A percentile compares a stretch with the other conserved stretches of the same genome.
Evolutionary conservation across 2,113 vertebrate genomes (phyloP).

Genomic region (Callithrix jacchus): DNA sequence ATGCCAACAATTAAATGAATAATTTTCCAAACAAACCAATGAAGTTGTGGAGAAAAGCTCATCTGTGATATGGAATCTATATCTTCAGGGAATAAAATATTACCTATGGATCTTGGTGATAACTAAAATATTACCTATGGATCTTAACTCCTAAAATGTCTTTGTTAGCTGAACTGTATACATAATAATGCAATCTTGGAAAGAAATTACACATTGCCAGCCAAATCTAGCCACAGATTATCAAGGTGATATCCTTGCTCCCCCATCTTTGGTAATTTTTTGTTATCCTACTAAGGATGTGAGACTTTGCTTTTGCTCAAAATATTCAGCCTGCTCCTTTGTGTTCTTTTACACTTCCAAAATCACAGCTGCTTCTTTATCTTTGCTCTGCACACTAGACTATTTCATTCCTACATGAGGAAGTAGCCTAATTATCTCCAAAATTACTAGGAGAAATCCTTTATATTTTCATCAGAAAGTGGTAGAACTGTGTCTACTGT

Average conservation of each 20-base stretch:
- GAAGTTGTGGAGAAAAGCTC: constrained; percentile 16
- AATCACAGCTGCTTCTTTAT: neutral
- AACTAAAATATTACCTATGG: neutral
- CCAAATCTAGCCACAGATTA: neutral
- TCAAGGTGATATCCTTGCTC: neutral
- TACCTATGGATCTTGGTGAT: neutral
- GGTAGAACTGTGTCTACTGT: neutral
- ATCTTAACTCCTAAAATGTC: neutral
- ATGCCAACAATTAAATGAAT: constrained; percentile 58
- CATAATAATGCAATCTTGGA: neutral
- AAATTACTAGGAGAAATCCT: neutral
- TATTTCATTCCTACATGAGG: neutral
- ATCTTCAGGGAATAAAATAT: neutral
- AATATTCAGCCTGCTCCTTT: neutral
- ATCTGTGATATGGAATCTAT: neutral
- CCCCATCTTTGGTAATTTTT: neutral
- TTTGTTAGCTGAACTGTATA: neutral
- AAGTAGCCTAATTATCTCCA: neutral
- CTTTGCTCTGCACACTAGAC: neutral
- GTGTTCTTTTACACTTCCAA: neutral
- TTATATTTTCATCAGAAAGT: neutral
- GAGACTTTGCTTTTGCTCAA: neutral
- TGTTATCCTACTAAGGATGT: neutral
- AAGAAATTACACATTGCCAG: neutral
- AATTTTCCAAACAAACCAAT: constrained; percentile 47